A percentile compares a stretch with the other conserved stretches of the same genome.
These are phyloP conservation scores for Orcinus orca DNA, from an alignment of 2,113 vertebrate genomes.

Conservation along the genomic window DNA sequence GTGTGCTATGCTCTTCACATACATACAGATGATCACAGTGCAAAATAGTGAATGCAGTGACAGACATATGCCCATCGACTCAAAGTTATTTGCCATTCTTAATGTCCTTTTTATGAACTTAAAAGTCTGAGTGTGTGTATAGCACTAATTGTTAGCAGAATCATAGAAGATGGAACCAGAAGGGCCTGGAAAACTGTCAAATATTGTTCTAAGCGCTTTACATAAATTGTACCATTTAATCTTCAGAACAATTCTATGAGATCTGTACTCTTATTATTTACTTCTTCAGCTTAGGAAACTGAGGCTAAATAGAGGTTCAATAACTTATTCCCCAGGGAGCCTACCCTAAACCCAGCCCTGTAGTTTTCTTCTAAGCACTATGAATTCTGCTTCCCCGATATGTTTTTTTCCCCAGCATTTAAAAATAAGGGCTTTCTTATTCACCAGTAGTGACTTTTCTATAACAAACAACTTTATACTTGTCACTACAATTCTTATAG, in stretches of 20 bases:
- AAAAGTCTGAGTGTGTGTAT: neutral
- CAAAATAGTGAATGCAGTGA: neutral
- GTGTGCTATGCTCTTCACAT: neutral
- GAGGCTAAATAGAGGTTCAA: neutral
- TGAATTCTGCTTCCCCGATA: neutral
- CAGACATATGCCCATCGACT: neutral
- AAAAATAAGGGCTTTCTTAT: conserved; percentile 71
- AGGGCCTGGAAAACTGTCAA: neutral
- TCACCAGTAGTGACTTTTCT: neutral
- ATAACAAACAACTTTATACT: conserved; percentile 69
- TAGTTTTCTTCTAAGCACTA: neutral
- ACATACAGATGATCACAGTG: neutral
- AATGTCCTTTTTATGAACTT: neutral
- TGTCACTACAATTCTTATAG: conserved; percentile 64
- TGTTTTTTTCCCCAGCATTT: neutral
- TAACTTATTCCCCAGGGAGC: neutral
- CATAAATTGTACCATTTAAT: conserved; percentile 4
- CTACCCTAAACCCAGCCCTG: neutral
- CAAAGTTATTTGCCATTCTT: neutral
- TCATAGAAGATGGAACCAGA: neutral
- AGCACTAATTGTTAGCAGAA: neutral
- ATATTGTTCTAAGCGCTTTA: neutral
- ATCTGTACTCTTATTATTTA: neutral
- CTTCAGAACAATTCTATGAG: neutral
- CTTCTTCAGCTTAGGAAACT: neutral